Conservation (phyloP, 1,140 invertebrate genomes). For the Rhopalosiphum padi region DNA sequence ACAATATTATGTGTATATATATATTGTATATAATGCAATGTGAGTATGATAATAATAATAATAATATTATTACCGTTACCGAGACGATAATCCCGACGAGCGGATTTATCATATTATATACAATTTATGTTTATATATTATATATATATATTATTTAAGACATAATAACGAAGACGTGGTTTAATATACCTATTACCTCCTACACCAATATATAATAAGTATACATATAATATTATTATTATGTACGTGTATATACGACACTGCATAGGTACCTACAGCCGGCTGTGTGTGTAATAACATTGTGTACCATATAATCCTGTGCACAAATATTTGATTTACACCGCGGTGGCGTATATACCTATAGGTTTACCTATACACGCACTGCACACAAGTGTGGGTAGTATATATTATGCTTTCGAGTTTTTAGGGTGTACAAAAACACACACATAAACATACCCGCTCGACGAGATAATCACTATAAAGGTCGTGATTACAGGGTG, state of each 20-base stretch:
- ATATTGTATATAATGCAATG: not conserved
- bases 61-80: conserved; percentile 2
- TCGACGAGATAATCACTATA: conserved; percentile 4
- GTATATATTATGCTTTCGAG: not conserved
- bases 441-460: not conserved
- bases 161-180: not conserved
- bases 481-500: conserved; percentile 27
- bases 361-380: too few relatives aligned
- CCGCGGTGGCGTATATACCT: not conserved
- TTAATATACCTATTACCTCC: not conserved
- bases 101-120: not conserved
- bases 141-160: not conserved
- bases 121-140: not conserved
- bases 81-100: not conserved
- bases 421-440: not conserved
- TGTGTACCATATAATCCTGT: conserved; percentile 1
- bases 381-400: not conserved
- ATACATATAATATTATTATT: not conserved
- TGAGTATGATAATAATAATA: not conserved
- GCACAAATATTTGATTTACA: conserved; percentile 45
- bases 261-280: not conserved
- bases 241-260: not conserved
- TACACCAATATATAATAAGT: not conserved
- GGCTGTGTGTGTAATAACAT: not conserved
- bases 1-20: too few relatives aligned